Conservation (phyloP, 2,797 vertebrate species). For the Potorous gilbertii region DNA sequence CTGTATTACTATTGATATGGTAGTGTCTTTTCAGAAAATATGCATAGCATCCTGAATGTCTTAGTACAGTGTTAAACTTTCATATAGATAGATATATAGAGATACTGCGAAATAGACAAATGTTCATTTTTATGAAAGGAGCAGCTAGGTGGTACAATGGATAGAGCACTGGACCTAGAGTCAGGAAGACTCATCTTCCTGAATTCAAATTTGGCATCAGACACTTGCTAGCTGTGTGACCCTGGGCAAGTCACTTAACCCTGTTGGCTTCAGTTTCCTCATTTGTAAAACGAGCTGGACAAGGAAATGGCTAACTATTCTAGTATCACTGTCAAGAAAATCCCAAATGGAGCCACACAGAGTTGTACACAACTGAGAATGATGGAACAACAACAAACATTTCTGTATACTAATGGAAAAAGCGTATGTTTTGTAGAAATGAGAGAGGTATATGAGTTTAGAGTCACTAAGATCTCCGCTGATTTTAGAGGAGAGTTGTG, state of each 20-base stretch:
- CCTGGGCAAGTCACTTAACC: background rate
- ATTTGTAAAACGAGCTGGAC: background rate
- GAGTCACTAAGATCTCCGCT: background rate
- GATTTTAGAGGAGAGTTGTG: background rate
- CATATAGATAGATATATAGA: background rate
- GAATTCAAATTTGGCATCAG: background rate
- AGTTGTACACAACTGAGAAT: background rate
- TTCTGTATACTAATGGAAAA: background rate
- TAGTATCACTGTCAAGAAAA: background rate
- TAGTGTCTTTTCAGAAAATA: background rate
- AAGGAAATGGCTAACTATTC: background rate
- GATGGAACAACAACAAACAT: background rate
- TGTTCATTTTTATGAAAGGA: background rate
- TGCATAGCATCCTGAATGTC: background rate
- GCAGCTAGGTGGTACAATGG: background rate
- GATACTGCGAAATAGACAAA: background rate
- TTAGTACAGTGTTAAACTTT: background rate
- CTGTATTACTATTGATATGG: background rate
- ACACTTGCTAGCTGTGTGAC: background rate
- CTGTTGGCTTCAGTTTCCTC: background rate
- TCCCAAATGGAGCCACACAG: background rate
- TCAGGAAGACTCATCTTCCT: background rate
- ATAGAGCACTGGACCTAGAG: background rate
- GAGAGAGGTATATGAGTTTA: background rate
- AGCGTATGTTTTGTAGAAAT: background rate